Evolutionary conservation across 2,113 vertebrate species (phyloP).

Genomic region (Mystacornis crossleyi): DNA sequence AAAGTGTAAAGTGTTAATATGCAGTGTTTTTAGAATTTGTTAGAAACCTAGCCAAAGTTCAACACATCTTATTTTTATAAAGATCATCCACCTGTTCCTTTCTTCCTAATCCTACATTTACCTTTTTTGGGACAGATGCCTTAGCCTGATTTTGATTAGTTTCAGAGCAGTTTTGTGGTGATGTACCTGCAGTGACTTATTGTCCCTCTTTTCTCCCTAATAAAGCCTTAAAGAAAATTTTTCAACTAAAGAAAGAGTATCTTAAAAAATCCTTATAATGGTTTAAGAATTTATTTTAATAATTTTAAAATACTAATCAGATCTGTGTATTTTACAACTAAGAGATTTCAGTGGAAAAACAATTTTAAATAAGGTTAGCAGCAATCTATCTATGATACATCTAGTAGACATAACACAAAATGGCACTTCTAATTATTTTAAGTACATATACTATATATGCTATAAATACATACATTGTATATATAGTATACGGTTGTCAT

Average conservation of each 20-base stretch:
- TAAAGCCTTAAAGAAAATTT: not conserved
- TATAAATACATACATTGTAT: not conserved
- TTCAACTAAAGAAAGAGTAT: not conserved
- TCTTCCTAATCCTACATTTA: not conserved
- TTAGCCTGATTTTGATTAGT: not conserved
- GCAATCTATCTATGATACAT: not conserved
- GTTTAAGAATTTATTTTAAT: not conserved
- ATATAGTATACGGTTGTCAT: not conserved
- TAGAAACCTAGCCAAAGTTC: not conserved
- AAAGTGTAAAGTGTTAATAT: not conserved
- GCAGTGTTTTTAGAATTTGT: not conserved
- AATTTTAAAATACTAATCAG: not conserved
- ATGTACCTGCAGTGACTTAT: not conserved
- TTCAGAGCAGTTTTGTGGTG: not conserved
- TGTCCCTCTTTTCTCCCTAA: not conserved
- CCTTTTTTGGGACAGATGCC: not conserved
- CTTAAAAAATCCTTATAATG: not conserved
- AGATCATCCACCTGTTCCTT: not conserved
- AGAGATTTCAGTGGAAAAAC: not conserved
- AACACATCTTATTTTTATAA: not conserved
- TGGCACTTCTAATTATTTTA: not conserved
- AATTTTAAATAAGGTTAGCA: not conserved
- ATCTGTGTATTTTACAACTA: not conserved
- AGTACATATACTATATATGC: too few relatives aligned
- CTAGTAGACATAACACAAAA: not conserved